Conservation (phyloP, 1,140 invertebrate genomes). For the Spodoptera frugiperda region DNA sequence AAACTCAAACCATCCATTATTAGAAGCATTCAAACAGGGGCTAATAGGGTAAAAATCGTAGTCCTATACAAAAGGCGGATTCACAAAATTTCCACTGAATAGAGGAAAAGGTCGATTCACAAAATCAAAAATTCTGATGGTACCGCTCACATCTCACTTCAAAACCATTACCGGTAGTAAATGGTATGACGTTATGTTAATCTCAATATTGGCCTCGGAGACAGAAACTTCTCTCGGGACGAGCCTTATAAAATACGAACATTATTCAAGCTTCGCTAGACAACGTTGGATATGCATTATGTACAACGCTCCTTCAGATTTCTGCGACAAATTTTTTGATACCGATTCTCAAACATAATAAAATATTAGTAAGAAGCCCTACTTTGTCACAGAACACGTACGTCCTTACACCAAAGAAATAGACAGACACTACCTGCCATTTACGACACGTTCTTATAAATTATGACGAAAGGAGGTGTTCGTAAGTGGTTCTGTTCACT, state of each 20-base stretch:
- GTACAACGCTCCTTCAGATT: neutral
- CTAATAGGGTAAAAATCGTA: conserved; percentile 27
- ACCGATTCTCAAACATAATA: neutral
- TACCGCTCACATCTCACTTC: neutral
- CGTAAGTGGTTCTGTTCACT: too few relatives aligned
- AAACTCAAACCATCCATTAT: conserved; percentile 16
- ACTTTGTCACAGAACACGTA: too few relatives aligned
- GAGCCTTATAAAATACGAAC: conserved; percentile 13
- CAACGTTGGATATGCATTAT: conserved; percentile 15
- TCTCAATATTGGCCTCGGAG: conserved; percentile 37
- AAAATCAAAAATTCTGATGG: conserved; percentile 8
- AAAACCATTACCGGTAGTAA: conserved; percentile 6
- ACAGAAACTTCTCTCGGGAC: conserved; percentile 21
- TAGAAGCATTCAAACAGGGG: neutral
- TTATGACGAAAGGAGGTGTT: too few relatives aligned
- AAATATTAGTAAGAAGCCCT: too few relatives aligned
- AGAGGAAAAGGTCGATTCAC: neutral
- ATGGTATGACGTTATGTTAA: conserved; percentile 42
- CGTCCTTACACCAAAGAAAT: too few relatives aligned
- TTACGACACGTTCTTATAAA: too few relatives aligned
- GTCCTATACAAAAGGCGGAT: conserved; percentile 1
- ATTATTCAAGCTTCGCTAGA: conserved; percentile 13
- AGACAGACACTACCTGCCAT: too few relatives aligned
- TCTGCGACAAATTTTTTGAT: neutral
- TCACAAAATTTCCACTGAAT: neutral